Conservation (phyloP, 2,888 invertebrate genomes). For the Noctua pronuba region DNA sequence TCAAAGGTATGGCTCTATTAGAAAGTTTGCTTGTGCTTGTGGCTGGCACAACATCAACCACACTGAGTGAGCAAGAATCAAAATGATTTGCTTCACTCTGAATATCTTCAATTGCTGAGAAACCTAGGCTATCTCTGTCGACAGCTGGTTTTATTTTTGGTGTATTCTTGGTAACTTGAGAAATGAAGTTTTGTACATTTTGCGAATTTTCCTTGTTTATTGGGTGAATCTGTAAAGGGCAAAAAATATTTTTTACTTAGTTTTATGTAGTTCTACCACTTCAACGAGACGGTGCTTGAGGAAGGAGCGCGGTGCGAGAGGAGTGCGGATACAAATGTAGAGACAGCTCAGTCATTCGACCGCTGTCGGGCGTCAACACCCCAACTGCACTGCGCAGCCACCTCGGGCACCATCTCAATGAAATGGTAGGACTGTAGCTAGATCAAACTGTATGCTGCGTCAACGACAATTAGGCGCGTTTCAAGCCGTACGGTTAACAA, state of each 20-base stretch:
- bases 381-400: background rate
- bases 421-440: background rate
- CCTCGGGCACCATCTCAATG: background rate
- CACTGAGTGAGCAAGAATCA: constrained; percentile 42
- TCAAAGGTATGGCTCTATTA: constrained; percentile 47
- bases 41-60: constrained; percentile 19
- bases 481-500: too few relatives aligned
- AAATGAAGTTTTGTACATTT: constrained; percentile 61
- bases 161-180: constrained; percentile 47
- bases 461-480: background rate
- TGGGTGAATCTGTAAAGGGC: constrained; percentile 64
- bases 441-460: background rate
- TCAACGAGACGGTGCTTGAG: background rate
- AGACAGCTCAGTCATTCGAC: background rate
- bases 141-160: constrained; percentile 45
- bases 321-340: background rate
- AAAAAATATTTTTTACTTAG: background rate
- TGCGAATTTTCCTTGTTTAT: constrained; percentile 72
- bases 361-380: background rate
- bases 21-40: constrained; percentile 33
- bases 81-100: constrained; percentile 55
- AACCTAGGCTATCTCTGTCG: constrained; percentile 68
- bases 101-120: constrained; percentile 75
- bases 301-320: background rate
- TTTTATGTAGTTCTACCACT: background rate